Base-by-base conservation (phyloP, 2,888 invertebrate species). In the Drosophila mimica region DNA sequence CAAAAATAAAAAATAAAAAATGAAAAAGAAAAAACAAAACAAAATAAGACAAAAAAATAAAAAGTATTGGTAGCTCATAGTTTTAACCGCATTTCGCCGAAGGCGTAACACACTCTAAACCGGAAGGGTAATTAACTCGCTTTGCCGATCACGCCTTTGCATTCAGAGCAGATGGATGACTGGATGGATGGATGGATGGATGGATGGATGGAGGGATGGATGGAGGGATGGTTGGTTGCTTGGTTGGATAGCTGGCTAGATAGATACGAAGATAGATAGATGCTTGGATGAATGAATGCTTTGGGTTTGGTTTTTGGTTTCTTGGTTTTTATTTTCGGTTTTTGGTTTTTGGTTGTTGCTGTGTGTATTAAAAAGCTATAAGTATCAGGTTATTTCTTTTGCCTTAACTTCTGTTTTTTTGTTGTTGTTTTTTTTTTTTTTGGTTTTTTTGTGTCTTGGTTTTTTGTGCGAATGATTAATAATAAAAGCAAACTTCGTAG, bases 121-220 rank as follows among this genome's bases (percentile, higher is more conserved):
- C 91, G 92, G 91, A 92, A 92, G 91, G 91, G 92, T 92, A 92
- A 92, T 92, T 92, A 92, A 91, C 91, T 92, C 89, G 90, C 89
- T 85, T 91, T 91, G 91, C 90, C 82, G 85, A 91, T 91, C 91
- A 91, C 91, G 90, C 91, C 90, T 88, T 88, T 88, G 83, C 86
- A 89, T 88, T 88, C 86, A 75, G 76, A 84, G 80, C 87, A 74
- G 63, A 76, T 59, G 66, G 76, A 69, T 78, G 66, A 57, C 46
- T 70, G 56, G 72, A 65, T 77, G 65, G 73, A 49, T 74, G 48
- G 57, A 28, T 77, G 48, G 69, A 54, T 78, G 36, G 74, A 67
- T 72, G 58, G 52, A 59, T 72, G 49, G 56, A 71, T 58, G 46
- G 77, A 67, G 70, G 38, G 63, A 17, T 69, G 52, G 34, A 69